A percentile compares a stretch with the other conserved stretches of the same genome.
phyloP scores from a whole-genome alignment of 2,888 invertebrate genomes.

The Blera fallax region DNA sequence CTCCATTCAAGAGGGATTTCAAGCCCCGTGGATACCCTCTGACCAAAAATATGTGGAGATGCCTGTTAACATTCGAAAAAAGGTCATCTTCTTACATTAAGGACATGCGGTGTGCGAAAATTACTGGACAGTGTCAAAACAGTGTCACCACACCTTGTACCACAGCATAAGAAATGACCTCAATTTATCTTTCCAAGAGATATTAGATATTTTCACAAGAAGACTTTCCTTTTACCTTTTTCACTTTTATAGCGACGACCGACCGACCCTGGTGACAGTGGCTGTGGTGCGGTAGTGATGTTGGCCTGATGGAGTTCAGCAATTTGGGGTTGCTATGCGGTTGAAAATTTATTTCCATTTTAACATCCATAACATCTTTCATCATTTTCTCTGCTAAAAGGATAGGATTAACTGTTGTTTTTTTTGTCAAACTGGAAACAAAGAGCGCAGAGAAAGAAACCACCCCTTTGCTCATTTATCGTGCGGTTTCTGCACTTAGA shows the following conservation, averaged over 20 bases:
- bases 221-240: constrained; percentile 70
- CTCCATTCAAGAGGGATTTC: constrained; percentile 22
- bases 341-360: constrained; percentile 65
- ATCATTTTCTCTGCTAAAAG: constrained; percentile 61
- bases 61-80: constrained; percentile 68
- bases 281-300: background rate
- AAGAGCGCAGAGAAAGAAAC: constrained; percentile 16
- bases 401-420: constrained; percentile 56
- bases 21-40: constrained; percentile 30
- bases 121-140: constrained; percentile 76
- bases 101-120: constrained; percentile 77
- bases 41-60: constrained; percentile 66
- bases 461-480: constrained; percentile 55
- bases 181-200: constrained; percentile 80
- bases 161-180: constrained; percentile 79
- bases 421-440: constrained; percentile 22
- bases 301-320: constrained; percentile 36
- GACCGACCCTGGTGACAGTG: constrained; percentile 1
- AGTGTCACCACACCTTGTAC: constrained; percentile 75
- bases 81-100: constrained; percentile 77
- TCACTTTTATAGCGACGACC: constrained; percentile 53
- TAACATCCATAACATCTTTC: constrained; percentile 64
- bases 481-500: constrained; percentile 22
- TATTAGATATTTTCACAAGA: constrained; percentile 68
- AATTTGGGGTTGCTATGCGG: constrained; percentile 55